Conservation (phyloP, 2,113 vertebrate species). For the Camelus dromedarius region DNA sequence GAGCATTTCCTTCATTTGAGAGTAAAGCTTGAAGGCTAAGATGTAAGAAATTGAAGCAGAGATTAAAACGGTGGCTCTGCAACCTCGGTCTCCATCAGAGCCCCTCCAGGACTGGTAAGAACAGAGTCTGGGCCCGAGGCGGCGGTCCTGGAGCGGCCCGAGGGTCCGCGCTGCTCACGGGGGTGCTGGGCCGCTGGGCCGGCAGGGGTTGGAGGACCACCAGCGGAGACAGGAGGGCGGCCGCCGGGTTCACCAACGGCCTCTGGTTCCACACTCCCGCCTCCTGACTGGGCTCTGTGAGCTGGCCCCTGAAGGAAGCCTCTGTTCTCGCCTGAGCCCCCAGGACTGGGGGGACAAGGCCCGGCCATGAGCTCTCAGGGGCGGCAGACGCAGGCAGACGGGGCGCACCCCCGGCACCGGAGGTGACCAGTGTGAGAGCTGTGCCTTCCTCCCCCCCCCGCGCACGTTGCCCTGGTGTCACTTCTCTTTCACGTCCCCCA, state of each 20-base stretch:
- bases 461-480: no score
- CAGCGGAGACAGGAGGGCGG: neutral
- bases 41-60: neutral
- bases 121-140: neutral
- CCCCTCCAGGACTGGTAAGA: neutral
- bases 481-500: neutral
- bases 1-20: neutral
- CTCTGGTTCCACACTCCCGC: neutral
- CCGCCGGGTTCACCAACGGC: neutral
- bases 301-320: neutral
- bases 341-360: no score
- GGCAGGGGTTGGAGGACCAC: neutral
- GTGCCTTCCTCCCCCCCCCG: accelerated
- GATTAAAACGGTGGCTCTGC: neutral
- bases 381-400: no score
- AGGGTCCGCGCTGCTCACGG: neutral
- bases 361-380: no score
- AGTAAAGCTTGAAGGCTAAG: neutral
- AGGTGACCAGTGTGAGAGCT: accelerated
- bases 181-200: neutral
- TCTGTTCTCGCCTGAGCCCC: no score
- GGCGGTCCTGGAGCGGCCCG: neutral
- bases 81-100: neutral
- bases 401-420: neutral
- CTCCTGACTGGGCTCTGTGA: neutral